Percentiles rank a stretch among this genome's conserved stretches.
phyloP scores from a whole-genome alignment of 2,113 vertebrate genomes.

The Perccottus glenii region DNA sequence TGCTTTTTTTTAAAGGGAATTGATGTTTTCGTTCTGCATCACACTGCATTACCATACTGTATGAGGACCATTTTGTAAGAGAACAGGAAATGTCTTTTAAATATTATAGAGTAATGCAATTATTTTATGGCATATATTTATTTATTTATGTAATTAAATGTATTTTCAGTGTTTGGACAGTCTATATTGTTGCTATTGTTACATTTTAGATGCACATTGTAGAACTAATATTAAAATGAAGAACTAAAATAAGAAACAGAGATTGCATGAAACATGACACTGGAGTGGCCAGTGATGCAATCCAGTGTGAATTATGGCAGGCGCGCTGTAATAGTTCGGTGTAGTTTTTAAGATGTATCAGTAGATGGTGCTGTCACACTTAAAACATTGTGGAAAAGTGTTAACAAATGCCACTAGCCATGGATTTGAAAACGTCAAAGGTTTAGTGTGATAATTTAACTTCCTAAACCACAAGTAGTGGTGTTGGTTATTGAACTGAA shows the following conservation, averaged over 20 bases:
- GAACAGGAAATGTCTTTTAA: constrained; percentile 8
- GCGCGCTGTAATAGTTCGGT: constrained; percentile 23
- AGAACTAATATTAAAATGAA: constrained; percentile 48
- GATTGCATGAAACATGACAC: not conserved
- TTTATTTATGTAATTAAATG: constrained; percentile 53
- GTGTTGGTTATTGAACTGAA: no score
- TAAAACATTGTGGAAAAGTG: no score
- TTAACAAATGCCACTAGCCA: no score
- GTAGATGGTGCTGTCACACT: constrained; percentile 46
- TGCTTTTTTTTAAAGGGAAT: constrained; percentile 63
- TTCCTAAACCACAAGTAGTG: no score
- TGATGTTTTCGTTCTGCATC: constrained; percentile 9
- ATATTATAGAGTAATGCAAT: constrained; percentile 37
- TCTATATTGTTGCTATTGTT: constrained; percentile 36
- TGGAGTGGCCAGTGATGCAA: constrained; percentile 30
- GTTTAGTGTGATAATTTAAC: no score
- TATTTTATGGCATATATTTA: constrained; percentile 42
- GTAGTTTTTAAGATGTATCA: constrained; percentile 27
- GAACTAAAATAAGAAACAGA: not conserved
- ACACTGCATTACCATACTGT: not conserved
- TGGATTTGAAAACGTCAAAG: no score
- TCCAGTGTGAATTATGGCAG: constrained; percentile 10
- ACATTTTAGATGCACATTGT: constrained; percentile 30
- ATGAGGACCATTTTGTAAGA: constrained; percentile 4
- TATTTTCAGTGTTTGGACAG: constrained; percentile 32